Base-by-base conservation (phyloP, 2,888 invertebrate genomes). In the Eristalis tenax region DNA sequence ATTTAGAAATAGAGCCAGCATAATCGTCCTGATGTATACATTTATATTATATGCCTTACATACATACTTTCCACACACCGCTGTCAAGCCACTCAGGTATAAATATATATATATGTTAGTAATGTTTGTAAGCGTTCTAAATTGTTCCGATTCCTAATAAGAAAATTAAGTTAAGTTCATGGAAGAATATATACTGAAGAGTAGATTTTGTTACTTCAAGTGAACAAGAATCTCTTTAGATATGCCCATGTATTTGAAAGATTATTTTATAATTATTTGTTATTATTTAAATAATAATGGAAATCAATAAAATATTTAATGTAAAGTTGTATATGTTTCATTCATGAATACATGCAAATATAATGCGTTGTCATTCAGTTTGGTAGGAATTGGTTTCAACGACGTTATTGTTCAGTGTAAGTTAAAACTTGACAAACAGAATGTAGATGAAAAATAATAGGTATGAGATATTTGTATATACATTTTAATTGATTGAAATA, bases 81-180 rank as follows among this genome's bases (percentile, higher is more conserved):
- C 57, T 77, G 79, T 74, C 78, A 71, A 75, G 63, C 66, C 56
- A 26, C 77, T 50, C 79, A 83, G 79, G 79, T 87, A 83, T 13
- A 76, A n/a, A 43, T 22, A 28, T 73, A 28, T 32, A 28, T 32
- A 64, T 40, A 22, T 57, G 26, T n/a, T n/a, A n/a, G n/a, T 38
- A 66, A 32, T n/a, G 5, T n/a, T 50, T 50, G 18, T 50, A 18
- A 8, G 18, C 5, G 18, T 0, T 1, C 26, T 59, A 59, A 28
- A 26, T 59, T 59, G 26, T 23, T 59, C 59, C 13, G 23, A 23
- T 59, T 59, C 22, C 13, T 4, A 59, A 23, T 23, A 59, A 26
- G 26, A 23, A 59, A 59, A 59, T 15, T 59, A 23, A 59, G 0
- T 59, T 3, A 23, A 59, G 18, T 50, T 26, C 22, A 10, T 26